Evolutionary conservation across 53 echinoderm and acorn worm species (phyloP), one percentile per base, ranked within the genome.

Genomic region (Paelopatides confundens): DNA sequence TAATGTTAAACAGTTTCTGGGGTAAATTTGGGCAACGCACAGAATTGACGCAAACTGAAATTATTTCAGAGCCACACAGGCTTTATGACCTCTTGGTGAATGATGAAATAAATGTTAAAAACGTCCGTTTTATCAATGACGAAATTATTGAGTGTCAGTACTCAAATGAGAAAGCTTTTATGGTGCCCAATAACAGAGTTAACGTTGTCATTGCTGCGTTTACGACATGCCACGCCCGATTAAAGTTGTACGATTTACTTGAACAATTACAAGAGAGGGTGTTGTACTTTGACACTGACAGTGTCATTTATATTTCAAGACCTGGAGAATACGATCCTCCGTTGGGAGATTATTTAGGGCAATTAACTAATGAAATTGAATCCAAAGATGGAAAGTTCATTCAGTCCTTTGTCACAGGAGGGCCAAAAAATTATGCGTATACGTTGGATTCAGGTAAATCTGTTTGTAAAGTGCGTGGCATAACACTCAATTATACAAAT

Each of bases 1-100:
- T 86, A 15, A 85, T 87, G 87, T 54, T 90, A 11, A 93, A 93
- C 38, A 66, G 81, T 21, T 81, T 93, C n/a, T 93, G 93, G 93
- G 90, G 90, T 3, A 31, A 54, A 50, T 81, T 81, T 31, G 54
- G 81, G 14, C 81, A 81, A 58, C 32, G 58, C 14, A 13, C 32
- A 14, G 37, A 81, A 8, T 7, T 81, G 5, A 32, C 32, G 3
- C 31, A 54, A 33, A 81, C 62, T 21, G 23, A 50, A 58, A 33
- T 52, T 28, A 54, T 81, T 23, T 18, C 13, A 2, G 62, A 81
- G 28, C 62, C 82, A 32, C 17, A 30, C 29, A 28, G 37, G 18
- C 34, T 54, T 32, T 49, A 31, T 58, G 35, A 81, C 29, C 31
- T 32, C 5, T 29, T 81, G 14, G 3, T 32, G 24, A 23, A 18